Base-by-base conservation (phyloP, 2,113 vertebrate species). In the Monopterus albus region DNA sequence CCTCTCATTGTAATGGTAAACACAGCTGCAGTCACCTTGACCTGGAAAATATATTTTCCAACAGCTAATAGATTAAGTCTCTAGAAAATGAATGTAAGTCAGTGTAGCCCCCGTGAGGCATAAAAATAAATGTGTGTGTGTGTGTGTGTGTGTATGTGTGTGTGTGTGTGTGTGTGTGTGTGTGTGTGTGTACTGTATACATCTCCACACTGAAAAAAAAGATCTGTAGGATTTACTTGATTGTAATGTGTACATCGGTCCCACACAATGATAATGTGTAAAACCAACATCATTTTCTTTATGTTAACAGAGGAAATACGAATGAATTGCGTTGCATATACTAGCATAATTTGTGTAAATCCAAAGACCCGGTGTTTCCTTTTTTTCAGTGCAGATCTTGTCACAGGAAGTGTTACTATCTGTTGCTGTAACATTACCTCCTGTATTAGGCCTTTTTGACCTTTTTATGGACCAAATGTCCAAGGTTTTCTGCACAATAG, bases 401-500 rank as follows among this genome's bases (percentile, higher is more conserved):
- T n/a, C n/a, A n/a, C n/a, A n/a, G n/a, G n/a, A n/a, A n/a, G n/a
- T n/a, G n/a, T n/a, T n/a, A n/a, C n/a, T 65, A 38, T 84, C 78
- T 50, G 26, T 42, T 42, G 40, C 33, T 23, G 17, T 71, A 42
- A n/a, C n/a, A n/a, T n/a, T n/a, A n/a, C 23, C 67, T 87, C 69
- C 78, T 61, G 20, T 75, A 6, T 21, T 13, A 57, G 40, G 31
- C 14, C 33, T 47, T 29, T 51, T 51, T 74, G 75, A 84, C 78
- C 70, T 80, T 78, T 69, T 55, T 15, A 31, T 8, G 15, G 45
- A 28, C 39, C 38, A 47, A 70, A 39, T 43, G 50, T 6, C 64
- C 14, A 28, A 33, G 21, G 29, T 35, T 53, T 20, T 66, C 8
- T n/a, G n/a, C n/a, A n/a, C n/a, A n/a, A 6, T 59, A 31, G 2